Evolutionary conservation across 2,888 invertebrate genomes (phyloP), one percentile per base, ranked within the genome.

Genomic region (Melanophora roralis): DNA sequence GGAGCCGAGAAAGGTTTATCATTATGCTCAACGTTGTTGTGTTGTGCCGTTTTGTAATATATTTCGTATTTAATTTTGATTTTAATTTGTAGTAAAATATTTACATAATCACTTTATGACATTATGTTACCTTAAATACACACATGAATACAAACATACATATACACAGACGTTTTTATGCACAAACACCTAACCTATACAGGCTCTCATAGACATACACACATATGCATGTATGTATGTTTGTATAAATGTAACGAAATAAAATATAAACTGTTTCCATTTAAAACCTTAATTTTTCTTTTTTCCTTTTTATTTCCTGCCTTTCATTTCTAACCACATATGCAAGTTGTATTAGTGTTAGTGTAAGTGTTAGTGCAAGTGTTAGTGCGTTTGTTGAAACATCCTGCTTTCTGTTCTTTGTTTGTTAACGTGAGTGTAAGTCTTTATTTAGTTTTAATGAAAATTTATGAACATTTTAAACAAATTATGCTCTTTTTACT

Each of bases 81-180:
- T 86, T 86, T 86, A 86, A 86, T 86, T 86, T 86, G 84, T 86
- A 86, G 85, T 86, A 87, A 87, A 86, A 87, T 86, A 86, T 87
- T 86, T 87, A 86, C 86, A 87, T 87, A 86, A 86, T 86, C 87
- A 86, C 86, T 87, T 86, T 86, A 86, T 86, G 86, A 86, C 87
- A 85, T 84, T 84, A 84, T 79, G 78, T 72, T 76, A 80, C 80
- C 76, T 76, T 59, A 68, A 68, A 76, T 32, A 57, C 38, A 68
- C 69, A 60, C 36, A 53, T 32, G 27, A 27, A 60, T 21, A 36
- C 11, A 49, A 14, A 19, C 40, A 40, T 8, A 2, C 40, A 34
- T 19, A 38, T 27, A 36, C 14, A 14, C 4, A 36, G 23, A 49
- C 14, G n/a, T 8, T n/a, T n/a, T n/a, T n/a, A n/a, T n/a, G n/a